These are phyloP conservation scores for Synchiropus splendidus DNA, from an alignment of 2,113 vertebrate species.

Conservation along the genomic window DNA sequence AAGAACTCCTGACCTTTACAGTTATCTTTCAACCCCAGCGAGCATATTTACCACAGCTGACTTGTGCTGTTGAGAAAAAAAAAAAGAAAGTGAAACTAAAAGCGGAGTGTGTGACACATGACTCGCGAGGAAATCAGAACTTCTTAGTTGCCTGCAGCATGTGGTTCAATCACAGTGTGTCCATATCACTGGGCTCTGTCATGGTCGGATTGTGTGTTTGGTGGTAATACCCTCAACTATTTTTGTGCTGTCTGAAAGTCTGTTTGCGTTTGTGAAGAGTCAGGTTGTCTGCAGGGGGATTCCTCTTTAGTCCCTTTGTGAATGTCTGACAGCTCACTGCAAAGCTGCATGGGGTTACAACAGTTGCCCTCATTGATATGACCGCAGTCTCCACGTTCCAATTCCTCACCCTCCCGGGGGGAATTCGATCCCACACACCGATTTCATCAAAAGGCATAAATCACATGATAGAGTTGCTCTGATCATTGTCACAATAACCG, in stretches of 20 bases:
- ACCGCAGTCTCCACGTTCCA: slow-evolving; percentile 8
- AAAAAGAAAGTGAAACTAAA: too few relatives aligned
- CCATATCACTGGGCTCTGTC: neutral
- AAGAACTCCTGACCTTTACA: slow-evolving; percentile 58
- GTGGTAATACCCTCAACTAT: slow-evolving; percentile 29
- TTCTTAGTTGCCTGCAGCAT: neutral
- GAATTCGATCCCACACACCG: too few relatives aligned
- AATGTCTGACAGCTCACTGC: slow-evolving; percentile 27
- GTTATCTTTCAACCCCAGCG: slow-evolving; percentile 4
- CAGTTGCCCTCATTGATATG: slow-evolving; percentile 29
- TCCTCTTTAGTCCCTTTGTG: slow-evolving; percentile 36
- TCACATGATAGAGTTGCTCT: too few relatives aligned
- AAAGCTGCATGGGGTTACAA: slow-evolving; percentile 14
- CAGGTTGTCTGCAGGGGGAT: slow-evolving; percentile 50
- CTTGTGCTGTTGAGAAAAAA: too few relatives aligned
- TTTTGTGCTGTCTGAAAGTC: slow-evolving; percentile 34
- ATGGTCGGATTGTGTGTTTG: slow-evolving; percentile 19
- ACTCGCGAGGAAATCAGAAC: too few relatives aligned
- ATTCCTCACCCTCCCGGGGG: neutral
- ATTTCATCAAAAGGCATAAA: too few relatives aligned
- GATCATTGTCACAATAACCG: too few relatives aligned
- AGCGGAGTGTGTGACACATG: too few relatives aligned
- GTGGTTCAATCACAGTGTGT: neutral
- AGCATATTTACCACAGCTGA: too few relatives aligned
- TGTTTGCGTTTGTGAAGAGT: slow-evolving; percentile 33